Evolutionary conservation across 2,888 invertebrate species (phyloP).

Genomic region (Meiosimyza decipiens): DNA sequence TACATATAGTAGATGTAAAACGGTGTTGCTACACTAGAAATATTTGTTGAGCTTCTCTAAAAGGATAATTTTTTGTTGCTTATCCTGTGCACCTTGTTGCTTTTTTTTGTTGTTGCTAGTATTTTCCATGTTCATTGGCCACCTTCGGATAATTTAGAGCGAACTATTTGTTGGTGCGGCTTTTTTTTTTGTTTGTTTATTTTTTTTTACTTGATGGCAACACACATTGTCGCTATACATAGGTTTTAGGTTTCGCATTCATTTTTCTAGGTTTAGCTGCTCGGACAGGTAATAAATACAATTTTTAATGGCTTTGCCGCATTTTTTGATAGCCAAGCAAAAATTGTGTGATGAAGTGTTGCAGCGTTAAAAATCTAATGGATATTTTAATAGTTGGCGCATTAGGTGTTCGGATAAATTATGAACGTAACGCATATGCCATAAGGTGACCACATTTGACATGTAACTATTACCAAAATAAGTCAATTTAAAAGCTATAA

Average conservation of each 20-base stretch:
- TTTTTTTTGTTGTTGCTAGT: neutral
- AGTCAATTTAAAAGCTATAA: too few relatives aligned
- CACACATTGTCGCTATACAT: conserved; percentile 16
- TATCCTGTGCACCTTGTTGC: neutral
- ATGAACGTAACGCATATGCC: conserved; percentile 6
- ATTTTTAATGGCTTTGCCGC: conserved; percentile 58
- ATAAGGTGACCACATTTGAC: too few relatives aligned
- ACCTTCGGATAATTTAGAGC: conserved; percentile 44
- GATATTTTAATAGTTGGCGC: conserved; percentile 40
- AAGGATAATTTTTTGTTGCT: conserved; percentile 33
- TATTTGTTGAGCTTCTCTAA: conserved; percentile 19
- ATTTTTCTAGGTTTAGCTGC: conserved; percentile 43
- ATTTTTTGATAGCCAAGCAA: conserved; percentile 49
- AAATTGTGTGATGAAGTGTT: conserved; percentile 39
- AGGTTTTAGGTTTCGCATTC: conserved; percentile 35
- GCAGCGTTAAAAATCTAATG: conserved; percentile 38
- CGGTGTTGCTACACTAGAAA: conserved; percentile 12
- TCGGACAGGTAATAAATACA: conserved; percentile 54
- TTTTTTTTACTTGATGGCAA: conserved; percentile 33
- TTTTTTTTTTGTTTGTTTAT: conserved; percentile 30
- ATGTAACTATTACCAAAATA: too few relatives aligned
- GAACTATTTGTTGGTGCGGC: conserved; percentile 39
- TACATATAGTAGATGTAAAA: too few relatives aligned
- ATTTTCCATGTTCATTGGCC: conserved; percentile 41
- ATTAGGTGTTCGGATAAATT: conserved; percentile 25